phyloP scores from a whole-genome alignment of 2,113 vertebrate genomes.

The Machaerirhynchus nigripectus region DNA sequence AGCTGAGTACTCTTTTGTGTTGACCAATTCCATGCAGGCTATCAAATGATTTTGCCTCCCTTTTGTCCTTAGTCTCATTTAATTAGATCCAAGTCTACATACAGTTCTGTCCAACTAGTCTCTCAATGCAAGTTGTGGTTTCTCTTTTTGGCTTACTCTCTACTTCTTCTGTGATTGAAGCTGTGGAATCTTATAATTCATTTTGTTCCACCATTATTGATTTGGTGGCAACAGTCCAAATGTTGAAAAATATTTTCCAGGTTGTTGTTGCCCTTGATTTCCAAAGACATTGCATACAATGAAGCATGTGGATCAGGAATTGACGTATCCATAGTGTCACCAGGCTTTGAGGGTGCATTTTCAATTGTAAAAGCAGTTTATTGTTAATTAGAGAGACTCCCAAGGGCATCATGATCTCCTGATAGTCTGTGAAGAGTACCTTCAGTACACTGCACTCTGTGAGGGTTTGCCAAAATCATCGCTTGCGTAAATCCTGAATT shows the following conservation, averaged over 20 bases:
- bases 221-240: conserved; percentile 79
- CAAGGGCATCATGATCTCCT: conserved; percentile 75
- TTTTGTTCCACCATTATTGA: conserved; percentile 82
- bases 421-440: conserved; percentile 67
- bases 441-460: conserved; percentile 52
- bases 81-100: conserved; percentile 73
- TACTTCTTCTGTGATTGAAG: conserved; percentile 74
- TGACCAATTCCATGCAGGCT: conserved; percentile 53
- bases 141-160: conserved; percentile 74
- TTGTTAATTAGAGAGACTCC: conserved; percentile 79
- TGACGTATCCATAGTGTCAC: conserved; percentile 65
- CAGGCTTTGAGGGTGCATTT: conserved; percentile 70
- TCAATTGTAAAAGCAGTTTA: conserved; percentile 75
- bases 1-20: conserved; percentile 53
- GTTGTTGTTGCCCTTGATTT: conserved; percentile 76
- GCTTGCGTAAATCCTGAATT: conserved; percentile 62
- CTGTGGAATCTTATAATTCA: conserved; percentile 76
- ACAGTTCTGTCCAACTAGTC: conserved; percentile 70
- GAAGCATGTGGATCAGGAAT: conserved; percentile 69
- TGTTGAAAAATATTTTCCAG: conserved; percentile 78
- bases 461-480: conserved; percentile 70
- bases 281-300: conserved; percentile 74
- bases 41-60: conserved; percentile 48
- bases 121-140: conserved; percentile 71
- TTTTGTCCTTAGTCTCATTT: conserved; percentile 70